Conservation (phyloP, 2,888 invertebrate genomes). For the Luperina nickerlii region DNA sequence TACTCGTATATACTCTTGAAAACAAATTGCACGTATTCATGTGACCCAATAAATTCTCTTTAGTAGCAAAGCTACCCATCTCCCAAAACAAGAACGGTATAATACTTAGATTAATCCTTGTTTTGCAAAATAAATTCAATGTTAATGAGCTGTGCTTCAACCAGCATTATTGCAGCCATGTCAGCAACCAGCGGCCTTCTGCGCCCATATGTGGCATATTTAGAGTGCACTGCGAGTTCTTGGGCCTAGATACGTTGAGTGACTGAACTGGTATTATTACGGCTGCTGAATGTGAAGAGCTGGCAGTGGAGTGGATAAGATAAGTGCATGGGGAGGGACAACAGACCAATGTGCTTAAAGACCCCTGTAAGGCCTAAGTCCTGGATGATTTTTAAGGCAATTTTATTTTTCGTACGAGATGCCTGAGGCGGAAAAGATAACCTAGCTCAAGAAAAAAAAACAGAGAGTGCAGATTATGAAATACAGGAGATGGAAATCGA, state of each 20-base stretch:
- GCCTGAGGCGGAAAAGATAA: not conserved
- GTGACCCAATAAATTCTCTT: not conserved
- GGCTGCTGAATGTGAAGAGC: slow-evolving; percentile 3
- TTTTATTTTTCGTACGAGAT: not conserved
- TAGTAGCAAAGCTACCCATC: slow-evolving; percentile 16
- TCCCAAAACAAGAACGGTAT: slow-evolving; percentile 25
- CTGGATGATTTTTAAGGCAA: not conserved
- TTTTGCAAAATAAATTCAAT: slow-evolving; percentile 59
- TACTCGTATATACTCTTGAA: not conserved
- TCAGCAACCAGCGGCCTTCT: slow-evolving; percentile 62
- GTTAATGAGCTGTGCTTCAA: slow-evolving; percentile 54
- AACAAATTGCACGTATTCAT: not conserved
- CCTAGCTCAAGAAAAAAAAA: not conserved
- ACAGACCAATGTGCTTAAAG: not conserved
- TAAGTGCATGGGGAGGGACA: not conserved
- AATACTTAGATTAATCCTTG: slow-evolving; percentile 34
- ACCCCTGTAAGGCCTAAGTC: too few species aligned
- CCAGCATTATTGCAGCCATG: slow-evolving; percentile 55
- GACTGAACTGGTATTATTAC: slow-evolving; percentile 36
- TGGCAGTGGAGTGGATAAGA: not conserved
- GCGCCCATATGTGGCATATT: slow-evolving; percentile 67
- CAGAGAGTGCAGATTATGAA: not conserved
- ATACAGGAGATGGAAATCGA: not conserved
- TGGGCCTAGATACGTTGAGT: slow-evolving; percentile 58
- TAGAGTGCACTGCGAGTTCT: slow-evolving; percentile 67